These are phyloP conservation scores for Apaloderma vittatum DNA, from an alignment of 2,113 vertebrate species.

Conservation along the genomic window DNA sequence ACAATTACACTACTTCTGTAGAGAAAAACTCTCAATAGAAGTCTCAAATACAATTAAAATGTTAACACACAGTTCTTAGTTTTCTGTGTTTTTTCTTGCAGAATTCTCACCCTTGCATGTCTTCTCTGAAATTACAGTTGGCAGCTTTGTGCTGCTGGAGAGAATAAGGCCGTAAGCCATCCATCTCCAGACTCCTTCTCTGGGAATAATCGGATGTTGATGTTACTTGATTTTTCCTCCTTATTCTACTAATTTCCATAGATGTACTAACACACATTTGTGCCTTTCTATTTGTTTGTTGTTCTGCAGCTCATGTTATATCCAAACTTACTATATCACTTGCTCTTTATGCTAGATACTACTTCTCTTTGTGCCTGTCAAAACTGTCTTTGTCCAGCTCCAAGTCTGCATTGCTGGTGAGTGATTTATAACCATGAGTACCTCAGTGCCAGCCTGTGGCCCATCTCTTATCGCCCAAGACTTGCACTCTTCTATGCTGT, in stretches of 20 bases:
- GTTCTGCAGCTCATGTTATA: not conserved
- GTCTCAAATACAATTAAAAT: not conserved
- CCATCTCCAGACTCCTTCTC: fast-evolving
- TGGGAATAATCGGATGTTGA: not conserved
- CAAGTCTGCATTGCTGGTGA: not conserved
- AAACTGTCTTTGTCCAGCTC: not conserved
- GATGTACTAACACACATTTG: not conserved
- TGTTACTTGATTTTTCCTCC: not conserved
- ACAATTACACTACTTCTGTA: not conserved
- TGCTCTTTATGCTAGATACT: not conserved
- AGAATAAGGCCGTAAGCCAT: not conserved
- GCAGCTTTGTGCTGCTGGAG: not conserved
- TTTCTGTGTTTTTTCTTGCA: not conserved
- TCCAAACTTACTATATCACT: not conserved
- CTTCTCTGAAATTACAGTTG: not conserved
- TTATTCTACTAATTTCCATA: not conserved
- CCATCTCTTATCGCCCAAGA: not conserved
- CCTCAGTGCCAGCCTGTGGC: not conserved
- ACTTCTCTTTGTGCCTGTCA: not conserved
- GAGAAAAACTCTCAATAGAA: not conserved
- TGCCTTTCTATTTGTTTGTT: not conserved
- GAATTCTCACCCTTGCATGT: not conserved
- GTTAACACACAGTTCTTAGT: not conserved
- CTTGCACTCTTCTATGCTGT: not conserved
- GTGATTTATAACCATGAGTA: not conserved